phyloP scores from a whole-genome alignment of 1,140 invertebrate genomes.

The Metaphire vulgaris region DNA sequence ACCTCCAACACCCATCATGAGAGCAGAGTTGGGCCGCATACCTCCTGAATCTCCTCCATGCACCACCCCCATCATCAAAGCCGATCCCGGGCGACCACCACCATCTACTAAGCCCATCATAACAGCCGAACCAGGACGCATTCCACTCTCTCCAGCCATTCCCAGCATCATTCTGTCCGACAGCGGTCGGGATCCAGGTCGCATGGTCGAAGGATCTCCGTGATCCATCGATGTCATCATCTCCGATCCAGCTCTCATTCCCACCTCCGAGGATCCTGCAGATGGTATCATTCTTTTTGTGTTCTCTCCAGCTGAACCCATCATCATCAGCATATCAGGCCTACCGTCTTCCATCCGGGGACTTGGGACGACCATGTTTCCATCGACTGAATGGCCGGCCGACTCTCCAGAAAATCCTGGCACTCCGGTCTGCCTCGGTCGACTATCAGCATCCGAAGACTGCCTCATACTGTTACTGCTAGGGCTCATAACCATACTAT shows the following conservation, averaged over 20 bases:
- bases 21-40: background rate
- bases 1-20: constrained; percentile 6
- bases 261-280: background rate
- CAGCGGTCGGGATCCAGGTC: constrained; percentile 4
- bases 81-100: background rate
- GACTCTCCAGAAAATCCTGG: background rate
- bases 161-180: constrained; percentile 9
- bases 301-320: background rate
- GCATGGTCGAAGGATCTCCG: background rate
- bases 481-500: background rate
- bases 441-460: background rate
- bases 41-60: background rate
- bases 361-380: background rate
- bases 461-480: background rate
- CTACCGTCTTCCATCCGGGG: background rate
- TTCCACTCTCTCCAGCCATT: constrained; percentile 1
- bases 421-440: background rate
- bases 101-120: constrained; percentile 4
- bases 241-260: background rate
- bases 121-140: background rate
- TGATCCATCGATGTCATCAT: background rate
- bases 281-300: background rate
- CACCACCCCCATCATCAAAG: constrained; percentile 17
- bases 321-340: constrained; percentile 8
- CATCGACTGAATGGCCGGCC: background rate